Evolutionary conservation across 2,888 invertebrate genomes (phyloP).

Genomic region (Monochamus alternatus): DNA sequence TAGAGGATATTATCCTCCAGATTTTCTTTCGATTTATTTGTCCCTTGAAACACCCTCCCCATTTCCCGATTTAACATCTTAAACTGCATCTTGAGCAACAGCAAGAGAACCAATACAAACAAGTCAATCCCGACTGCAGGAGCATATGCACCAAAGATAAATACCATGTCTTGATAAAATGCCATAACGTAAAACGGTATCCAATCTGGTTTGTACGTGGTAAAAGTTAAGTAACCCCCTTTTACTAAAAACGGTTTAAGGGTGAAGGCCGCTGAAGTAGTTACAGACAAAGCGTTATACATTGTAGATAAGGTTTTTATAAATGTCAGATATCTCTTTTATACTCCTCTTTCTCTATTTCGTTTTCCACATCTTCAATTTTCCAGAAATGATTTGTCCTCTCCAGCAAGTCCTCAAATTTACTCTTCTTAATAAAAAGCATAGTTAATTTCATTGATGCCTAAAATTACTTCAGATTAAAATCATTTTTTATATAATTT

Average conservation of each 20-base stretch:
- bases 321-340: background rate
- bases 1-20: background rate
- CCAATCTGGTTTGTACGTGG: background rate
- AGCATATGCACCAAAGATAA: background rate
- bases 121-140: constrained; percentile 10
- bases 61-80: constrained; percentile 23
- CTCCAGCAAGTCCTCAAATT: constrained; percentile 8
- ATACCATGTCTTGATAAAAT: background rate
- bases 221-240: background rate
- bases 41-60: background rate
- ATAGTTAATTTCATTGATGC: constrained; percentile 11
- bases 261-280: background rate
- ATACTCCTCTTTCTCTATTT: constrained; percentile 8
- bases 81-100: constrained; percentile 22
- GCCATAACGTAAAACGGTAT: background rate
- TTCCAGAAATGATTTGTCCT: constrained; percentile 25
- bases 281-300: background rate
- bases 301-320: constrained; percentile 10
- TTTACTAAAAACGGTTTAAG: background rate
- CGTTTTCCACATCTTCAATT: constrained; percentile 22
- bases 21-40: background rate
- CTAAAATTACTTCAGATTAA: background rate
- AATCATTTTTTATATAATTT: no score
- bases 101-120: constrained; percentile 8
- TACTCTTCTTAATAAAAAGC: background rate